Percentiles rank a stretch among this genome's conserved stretches.
Evolutionary conservation across 2,113 vertebrate species (phyloP).

Genomic region (Percina caprodes): DNA sequence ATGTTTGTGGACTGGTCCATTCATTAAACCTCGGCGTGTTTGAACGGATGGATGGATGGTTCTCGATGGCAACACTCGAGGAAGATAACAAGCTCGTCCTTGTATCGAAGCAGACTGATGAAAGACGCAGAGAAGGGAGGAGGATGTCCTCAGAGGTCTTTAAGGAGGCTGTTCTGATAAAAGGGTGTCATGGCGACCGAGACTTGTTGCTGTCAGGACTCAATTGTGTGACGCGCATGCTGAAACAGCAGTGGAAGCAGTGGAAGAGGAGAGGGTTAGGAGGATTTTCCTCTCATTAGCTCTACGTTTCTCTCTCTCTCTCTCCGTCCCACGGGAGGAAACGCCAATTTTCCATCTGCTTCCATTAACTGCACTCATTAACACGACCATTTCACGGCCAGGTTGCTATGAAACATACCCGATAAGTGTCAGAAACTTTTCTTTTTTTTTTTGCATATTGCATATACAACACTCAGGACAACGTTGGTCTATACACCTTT

Average conservation of each 20-base stretch:
- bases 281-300: not conserved
- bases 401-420: not conserved
- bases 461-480: too few relatives aligned
- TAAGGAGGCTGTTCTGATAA: constrained; percentile 22
- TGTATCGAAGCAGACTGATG: not conserved
- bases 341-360: not conserved
- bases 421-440: too few relatives aligned
- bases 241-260: constrained; percentile 16
- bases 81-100: not conserved
- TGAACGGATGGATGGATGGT: constrained; percentile 2
- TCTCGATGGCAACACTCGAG: not conserved
- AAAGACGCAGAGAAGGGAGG: not conserved
- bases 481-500: too few relatives aligned
- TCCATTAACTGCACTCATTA: not conserved
- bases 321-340: not conserved
- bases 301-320: not conserved
- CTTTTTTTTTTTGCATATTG: too few relatives aligned
- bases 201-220: constrained; percentile 24
- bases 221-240: constrained; percentile 8
- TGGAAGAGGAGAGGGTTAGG: not conserved
- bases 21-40: not conserved
- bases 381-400: not conserved
- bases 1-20: not conserved
- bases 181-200: constrained; percentile 52
- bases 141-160: constrained; percentile 1